Conservation (phyloP, 2,888 invertebrate genomes). For the Apodemia zela region DNA sequence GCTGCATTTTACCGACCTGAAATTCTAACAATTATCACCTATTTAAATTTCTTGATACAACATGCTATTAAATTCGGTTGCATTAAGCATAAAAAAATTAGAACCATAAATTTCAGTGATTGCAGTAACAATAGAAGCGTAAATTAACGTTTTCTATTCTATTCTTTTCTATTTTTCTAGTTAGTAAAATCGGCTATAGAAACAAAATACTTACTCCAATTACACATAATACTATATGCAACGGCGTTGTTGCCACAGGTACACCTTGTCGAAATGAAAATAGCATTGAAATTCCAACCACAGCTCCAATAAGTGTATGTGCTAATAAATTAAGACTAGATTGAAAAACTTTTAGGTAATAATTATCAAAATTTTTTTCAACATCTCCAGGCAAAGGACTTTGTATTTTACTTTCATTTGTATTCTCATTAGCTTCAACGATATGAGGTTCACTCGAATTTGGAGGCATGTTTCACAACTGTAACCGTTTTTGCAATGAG, state of each 20-base stretch:
- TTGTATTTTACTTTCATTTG: not conserved
- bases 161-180: too few species aligned
- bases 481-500: not conserved
- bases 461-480: not conserved
- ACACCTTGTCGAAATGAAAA: not conserved
- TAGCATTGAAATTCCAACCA: not conserved
- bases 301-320: slow-evolving; percentile 5
- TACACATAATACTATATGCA: not conserved
- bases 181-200: not conserved
- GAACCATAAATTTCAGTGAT: too few species aligned
- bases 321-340: slow-evolving; percentile 13
- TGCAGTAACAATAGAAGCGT: too few species aligned
- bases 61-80: too few species aligned
- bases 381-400: slow-evolving; percentile 1
- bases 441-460: not conserved
- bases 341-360: slow-evolving; percentile 1
- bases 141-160: too few species aligned
- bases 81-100: too few species aligned
- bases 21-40: too few species aligned
- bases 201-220: slow-evolving; percentile 1
- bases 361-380: not conserved
- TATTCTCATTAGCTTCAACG: not conserved
- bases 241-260: not conserved
- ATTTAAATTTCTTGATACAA: too few species aligned
- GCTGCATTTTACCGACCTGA: too few species aligned